A percentile compares a stretch with the other conserved stretches of the same genome.
Evolutionary conservation across 2,888 invertebrate genomes (phyloP).

Genomic region (Chelonus formosanus): DNA sequence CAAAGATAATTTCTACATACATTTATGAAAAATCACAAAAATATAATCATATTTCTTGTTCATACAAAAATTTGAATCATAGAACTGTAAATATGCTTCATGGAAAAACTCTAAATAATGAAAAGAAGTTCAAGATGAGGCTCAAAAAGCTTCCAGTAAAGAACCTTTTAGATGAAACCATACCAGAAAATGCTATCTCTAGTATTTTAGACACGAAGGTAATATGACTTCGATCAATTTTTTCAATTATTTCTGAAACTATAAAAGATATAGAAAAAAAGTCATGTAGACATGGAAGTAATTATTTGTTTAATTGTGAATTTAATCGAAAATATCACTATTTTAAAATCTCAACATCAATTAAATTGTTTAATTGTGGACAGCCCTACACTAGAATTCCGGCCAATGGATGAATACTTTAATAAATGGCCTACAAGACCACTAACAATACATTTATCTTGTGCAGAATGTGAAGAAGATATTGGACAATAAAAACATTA

Average conservation of each 20-base stretch:
- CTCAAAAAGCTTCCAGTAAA: too few species aligned
- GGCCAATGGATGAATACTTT: slow-evolving; percentile 50
- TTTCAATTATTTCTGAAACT: too few species aligned
- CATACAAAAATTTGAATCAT: slow-evolving; percentile 18
- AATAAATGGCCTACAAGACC: slow-evolving; percentile 54
- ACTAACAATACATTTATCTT: slow-evolving; percentile 65
- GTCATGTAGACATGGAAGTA: too few species aligned
- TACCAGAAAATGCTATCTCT: too few species aligned
- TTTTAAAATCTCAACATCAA: slow-evolving; percentile 49
- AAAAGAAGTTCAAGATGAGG: slow-evolving; percentile 53
- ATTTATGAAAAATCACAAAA: slow-evolving; percentile 30
- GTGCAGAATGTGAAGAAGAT: slow-evolving; percentile 80
- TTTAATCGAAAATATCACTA: slow-evolving; percentile 47
- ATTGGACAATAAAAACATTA: slow-evolving; percentile 80
- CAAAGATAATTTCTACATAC: slow-evolving; percentile 45
- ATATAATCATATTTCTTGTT: slow-evolving; percentile 47
- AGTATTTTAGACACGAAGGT: too few species aligned
- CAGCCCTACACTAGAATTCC: slow-evolving; percentile 46
- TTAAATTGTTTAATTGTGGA: slow-evolving; percentile 54
- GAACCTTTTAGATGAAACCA: too few species aligned
- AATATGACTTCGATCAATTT: too few species aligned
- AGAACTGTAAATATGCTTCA: slow-evolving; percentile 38
- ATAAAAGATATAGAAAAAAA: too few species aligned
- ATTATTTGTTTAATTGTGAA: too few species aligned
- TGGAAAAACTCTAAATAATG: slow-evolving; percentile 30